Percentiles rank a stretch among this genome's conserved stretches.
Conservation (phyloP, 2,888 invertebrate species). For the Oscheius onirici region DNA sequence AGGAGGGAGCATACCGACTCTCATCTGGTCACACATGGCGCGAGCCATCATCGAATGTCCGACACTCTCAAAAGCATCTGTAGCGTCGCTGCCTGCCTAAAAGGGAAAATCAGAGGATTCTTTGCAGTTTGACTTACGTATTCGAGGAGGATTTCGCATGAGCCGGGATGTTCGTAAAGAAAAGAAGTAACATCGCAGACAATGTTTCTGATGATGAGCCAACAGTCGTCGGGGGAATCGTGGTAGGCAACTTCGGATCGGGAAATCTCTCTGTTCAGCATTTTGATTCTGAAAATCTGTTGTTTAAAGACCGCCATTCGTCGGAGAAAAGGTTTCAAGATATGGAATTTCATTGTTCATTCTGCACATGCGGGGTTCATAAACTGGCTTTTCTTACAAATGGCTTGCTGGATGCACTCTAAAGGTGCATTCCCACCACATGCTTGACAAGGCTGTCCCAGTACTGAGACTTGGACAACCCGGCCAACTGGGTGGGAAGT, state of each 20-base stretch:
- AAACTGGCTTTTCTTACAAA: not conserved
- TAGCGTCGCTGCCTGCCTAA: conserved; percentile 64
- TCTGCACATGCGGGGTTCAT: no score
- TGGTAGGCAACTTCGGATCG: conserved; percentile 51
- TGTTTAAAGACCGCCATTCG: no score
- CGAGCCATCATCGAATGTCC: conserved; percentile 62
- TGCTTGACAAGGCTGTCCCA: not conserved
- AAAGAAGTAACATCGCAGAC: conserved; percentile 59
- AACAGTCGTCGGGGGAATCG: conserved; percentile 51
- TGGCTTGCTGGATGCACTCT: conserved; percentile 3
- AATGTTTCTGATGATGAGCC: conserved; percentile 55
- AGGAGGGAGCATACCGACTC: conserved; percentile 45
- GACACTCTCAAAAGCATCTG: conserved; percentile 62
- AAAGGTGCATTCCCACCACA: conserved; percentile 3
- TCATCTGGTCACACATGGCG: conserved; percentile 47
- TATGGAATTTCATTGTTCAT: not conserved
- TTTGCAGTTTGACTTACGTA: conserved; percentile 46
- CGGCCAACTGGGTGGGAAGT: conserved; percentile 19
- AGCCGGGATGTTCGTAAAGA: conserved; percentile 55
- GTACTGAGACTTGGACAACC: not conserved
- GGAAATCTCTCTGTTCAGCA: conserved; percentile 26
- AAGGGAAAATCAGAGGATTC: conserved; percentile 30
- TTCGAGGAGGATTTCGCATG: conserved; percentile 59
- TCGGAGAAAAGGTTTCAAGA: not conserved
- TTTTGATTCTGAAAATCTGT: not conserved